A percentile compares a stretch with the other conserved stretches of the same genome.
These are phyloP conservation scores for Merluccius polli DNA, from an alignment of 2,797 vertebrate genomes.

Conservation along the genomic window DNA sequence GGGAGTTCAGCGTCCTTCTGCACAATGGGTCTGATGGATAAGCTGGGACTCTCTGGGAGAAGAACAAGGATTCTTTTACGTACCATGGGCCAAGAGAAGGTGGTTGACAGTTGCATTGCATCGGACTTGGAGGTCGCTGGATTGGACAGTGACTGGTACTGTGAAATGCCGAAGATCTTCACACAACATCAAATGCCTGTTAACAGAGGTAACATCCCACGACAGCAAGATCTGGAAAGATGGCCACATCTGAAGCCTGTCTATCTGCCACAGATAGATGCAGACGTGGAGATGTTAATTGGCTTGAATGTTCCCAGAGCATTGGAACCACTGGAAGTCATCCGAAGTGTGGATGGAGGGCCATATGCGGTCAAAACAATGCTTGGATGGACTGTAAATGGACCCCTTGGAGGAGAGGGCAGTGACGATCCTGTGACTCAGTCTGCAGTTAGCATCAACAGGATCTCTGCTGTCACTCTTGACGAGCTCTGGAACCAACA, in stretches of 20 bases:
- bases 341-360: not conserved
- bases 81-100: too few relatives aligned
- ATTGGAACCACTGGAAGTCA: conserved; percentile 6
- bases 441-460: too few relatives aligned
- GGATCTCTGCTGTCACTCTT: not conserved
- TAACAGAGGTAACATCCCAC: not conserved
- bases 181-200: not conserved
- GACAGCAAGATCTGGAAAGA: not conserved
- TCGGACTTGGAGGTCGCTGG: too few relatives aligned
- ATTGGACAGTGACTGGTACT: too few relatives aligned
- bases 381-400: conserved; percentile 19
- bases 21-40: too few relatives aligned
- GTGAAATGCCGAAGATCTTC: not conserved
- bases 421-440: not conserved
- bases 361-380: conserved; percentile 10
- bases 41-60: too few relatives aligned
- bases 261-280: not conserved
- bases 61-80: too few relatives aligned
- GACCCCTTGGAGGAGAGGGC: not conserved
- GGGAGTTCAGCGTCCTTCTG: too few relatives aligned
- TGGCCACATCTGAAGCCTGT: not conserved
- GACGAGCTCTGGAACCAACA: conserved; percentile 12
- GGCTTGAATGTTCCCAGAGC: too few relatives aligned
- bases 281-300: too few relatives aligned
- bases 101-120: too few relatives aligned